These are phyloP conservation scores for Octodon degus DNA, from an alignment of 2,113 vertebrate species.

Conservation along the genomic window DNA sequence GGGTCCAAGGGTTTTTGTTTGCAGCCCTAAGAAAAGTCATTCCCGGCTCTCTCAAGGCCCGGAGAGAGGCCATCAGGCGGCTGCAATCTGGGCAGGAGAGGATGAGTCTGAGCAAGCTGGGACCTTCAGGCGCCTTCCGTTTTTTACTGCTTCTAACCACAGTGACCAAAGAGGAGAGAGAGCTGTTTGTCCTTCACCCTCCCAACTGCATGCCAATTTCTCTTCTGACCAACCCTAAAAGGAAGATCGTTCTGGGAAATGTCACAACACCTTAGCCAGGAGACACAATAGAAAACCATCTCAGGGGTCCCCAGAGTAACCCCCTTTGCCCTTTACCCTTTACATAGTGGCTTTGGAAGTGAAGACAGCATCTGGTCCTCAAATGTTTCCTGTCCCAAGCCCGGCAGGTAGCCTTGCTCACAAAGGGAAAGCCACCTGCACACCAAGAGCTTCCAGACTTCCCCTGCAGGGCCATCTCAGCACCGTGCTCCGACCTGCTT, in stretches of 20 bases:
- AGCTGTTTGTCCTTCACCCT: background rate
- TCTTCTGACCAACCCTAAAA: background rate
- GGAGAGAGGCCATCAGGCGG: background rate
- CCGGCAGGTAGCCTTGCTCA: background rate
- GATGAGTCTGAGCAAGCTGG: background rate
- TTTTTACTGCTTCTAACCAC: background rate
- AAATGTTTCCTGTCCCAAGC: background rate
- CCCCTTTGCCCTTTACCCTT: background rate
- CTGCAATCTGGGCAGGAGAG: background rate
- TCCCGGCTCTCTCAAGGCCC: background rate
- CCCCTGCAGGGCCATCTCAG: background rate
- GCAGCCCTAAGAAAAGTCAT: background rate
- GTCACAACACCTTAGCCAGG: background rate
- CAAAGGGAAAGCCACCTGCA: background rate
- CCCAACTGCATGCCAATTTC: background rate
- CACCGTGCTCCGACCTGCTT: background rate
- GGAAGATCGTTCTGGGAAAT: background rate
- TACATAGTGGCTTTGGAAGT: background rate
- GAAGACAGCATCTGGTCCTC: background rate
- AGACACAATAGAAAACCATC: background rate
- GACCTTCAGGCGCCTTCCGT: background rate
- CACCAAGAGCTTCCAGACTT: background rate
- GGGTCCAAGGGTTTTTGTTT: background rate
- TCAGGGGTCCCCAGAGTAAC: background rate
- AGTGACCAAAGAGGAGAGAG: background rate